Base-by-base conservation (phyloP, 2,113 vertebrate species). In the Coptodon rendalli region DNA sequence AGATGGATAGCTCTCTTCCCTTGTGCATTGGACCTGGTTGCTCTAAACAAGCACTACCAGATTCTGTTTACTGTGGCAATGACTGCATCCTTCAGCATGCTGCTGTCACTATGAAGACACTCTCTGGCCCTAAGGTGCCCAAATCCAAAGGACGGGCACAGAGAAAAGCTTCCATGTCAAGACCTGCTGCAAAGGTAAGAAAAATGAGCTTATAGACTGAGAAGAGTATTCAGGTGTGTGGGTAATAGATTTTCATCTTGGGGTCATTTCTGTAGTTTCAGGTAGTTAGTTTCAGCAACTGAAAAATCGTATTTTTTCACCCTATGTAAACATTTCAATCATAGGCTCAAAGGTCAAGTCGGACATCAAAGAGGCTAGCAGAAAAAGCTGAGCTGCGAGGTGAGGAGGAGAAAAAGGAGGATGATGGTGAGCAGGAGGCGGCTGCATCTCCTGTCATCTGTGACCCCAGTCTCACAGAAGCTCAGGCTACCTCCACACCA, bases 41-140 rank as follows among this genome's bases (percentile, higher is more conserved):
- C 87, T 93, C 88, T 13, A 97, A 95, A 3, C 92, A 96, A 80
- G 97, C 98, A 2, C 95, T 98, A 71, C 97, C 96, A 0, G 99
- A 98, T 86, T 99, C 99, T 0, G 99, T 99, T 54, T 99, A 99
- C 92, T 99, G 99, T 89, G 97, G 99, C 92, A 98, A 94, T 1
- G 97, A 97, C 83, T 99, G 99, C 91, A 99, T 99, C 84, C 97
- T 99, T 34, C 97, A 97, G 86, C 99, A 99, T 0, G 99, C 99
- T 8, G 97, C 98, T 1, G 95, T 96, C 36, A 97, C 98, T 1
- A 99, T 99, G 97, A 98, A 97, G 94, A 95, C 96, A 38, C 89
- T 99, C 24, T 97, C 96, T 48, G 95, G 94, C 38, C 95, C 97
- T 79, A 98, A 98, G 93, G 96, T 97, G 16, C 76, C 95, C n/a